Percentiles rank a stretch among this genome's conserved stretches.
Conservation (phyloP, 2,888 invertebrate species). For the Drosophila formosana region DNA sequence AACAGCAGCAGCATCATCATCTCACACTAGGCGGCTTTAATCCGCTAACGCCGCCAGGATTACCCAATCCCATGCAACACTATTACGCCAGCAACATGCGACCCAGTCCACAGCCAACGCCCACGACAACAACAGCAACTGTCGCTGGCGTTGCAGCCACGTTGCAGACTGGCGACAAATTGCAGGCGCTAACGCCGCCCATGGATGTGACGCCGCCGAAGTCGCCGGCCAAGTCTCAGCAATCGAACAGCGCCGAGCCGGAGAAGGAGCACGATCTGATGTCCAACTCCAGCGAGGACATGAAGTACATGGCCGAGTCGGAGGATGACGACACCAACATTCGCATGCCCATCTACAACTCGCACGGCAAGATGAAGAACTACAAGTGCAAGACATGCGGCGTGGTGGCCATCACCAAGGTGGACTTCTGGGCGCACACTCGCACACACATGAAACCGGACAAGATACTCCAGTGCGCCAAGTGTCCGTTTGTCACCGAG, state of each 20-base stretch:
- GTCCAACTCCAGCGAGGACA: constrained; percentile 84
- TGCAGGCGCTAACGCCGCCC: constrained; percentile 83
- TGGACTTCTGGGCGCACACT: constrained; percentile 97
- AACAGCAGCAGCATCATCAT: constrained; percentile 81
- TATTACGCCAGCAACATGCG: constrained; percentile 70
- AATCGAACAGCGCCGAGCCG: constrained; percentile 50
- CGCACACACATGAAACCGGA: constrained; percentile 96
- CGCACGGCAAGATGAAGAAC: constrained; percentile 93
- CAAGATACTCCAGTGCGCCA: constrained; percentile 94
- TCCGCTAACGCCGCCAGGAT: constrained; percentile 88
- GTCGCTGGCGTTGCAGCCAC: constrained; percentile 23
- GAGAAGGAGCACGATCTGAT: constrained; percentile 83
- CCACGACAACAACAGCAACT: constrained; percentile 37
- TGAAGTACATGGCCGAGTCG: constrained; percentile 81
- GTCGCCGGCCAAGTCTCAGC: constrained; percentile 80
- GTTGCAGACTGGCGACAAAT: constrained; percentile 63
- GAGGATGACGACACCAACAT: constrained; percentile 85
- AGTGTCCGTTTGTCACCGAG: constrained; percentile 98
- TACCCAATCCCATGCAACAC: constrained; percentile 83
- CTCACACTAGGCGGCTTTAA: constrained; percentile 87
- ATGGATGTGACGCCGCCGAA: constrained; percentile 85
- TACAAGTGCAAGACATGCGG: constrained; percentile 97
- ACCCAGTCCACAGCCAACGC: constrained; percentile 73
- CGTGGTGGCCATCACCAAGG: constrained; percentile 93
- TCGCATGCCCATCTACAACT: constrained; percentile 86